These are phyloP conservation scores for Tapirus indicus DNA, from an alignment of 2,797 vertebrate species.

Conservation along the genomic window DNA sequence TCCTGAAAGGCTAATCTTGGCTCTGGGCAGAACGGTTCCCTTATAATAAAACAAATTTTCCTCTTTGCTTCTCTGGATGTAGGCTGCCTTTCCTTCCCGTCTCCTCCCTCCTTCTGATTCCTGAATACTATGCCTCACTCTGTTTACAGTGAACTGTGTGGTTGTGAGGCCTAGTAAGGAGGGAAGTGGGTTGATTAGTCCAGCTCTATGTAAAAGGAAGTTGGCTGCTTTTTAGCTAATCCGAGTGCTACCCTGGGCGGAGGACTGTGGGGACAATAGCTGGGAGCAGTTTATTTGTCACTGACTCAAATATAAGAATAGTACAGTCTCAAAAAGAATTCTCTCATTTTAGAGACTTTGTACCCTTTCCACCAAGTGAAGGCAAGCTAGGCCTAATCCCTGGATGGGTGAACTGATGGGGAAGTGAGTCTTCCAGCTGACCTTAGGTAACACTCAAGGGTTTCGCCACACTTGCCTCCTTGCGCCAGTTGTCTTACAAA, in stretches of 20 bases:
- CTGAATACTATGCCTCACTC: not conserved
- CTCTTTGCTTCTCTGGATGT: fast-evolving
- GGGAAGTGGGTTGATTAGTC: not conserved
- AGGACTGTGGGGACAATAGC: fast-evolving
- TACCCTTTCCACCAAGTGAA: fast-evolving
- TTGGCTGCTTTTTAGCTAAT: not conserved
- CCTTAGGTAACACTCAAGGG: slow-evolving; percentile 15
- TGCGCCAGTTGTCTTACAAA: slow-evolving; percentile 70
- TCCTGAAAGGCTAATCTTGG: not conserved
- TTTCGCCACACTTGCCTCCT: not conserved
- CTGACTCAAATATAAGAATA: fast-evolving
- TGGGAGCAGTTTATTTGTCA: not conserved
- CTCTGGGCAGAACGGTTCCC: not conserved
- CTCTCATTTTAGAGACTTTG: not conserved
- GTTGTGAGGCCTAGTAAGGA: not conserved
- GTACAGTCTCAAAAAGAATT: not conserved
- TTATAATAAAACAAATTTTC: too few relatives aligned
- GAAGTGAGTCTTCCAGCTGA: not conserved
- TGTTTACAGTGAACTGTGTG: not conserved
- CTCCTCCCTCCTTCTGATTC: not conserved
- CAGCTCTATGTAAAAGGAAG: not conserved
- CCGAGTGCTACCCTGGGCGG: not conserved
- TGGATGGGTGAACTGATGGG: not conserved
- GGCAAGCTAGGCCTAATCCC: not conserved
- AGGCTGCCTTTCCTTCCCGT: not conserved